Base-by-base conservation (phyloP, 2,888 invertebrate genomes). In the Hypolimnas misippus region DNA sequence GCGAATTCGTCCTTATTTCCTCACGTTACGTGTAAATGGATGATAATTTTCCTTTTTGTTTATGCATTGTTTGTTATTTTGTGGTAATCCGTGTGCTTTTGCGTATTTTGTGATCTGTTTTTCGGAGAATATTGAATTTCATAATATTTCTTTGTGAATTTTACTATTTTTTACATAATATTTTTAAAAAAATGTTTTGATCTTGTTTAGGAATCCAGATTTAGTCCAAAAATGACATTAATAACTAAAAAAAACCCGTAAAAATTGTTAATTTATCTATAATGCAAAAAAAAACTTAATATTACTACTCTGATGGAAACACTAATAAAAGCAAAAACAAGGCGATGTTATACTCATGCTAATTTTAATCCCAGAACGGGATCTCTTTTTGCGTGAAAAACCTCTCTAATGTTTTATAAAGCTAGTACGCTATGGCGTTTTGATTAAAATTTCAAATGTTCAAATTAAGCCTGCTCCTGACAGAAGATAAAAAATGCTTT, bases 21-120 rank as follows among this genome's bases (percentile, higher is more conserved):
- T 63, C 56, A 75, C 79, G 71, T 80, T 63, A 57, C 74, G 71
- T 72, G 69, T 77, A 64, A 70, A 71, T 68, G 70, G 60, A 70
- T 69, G 65, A 71, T 59, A 70, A 57, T 62, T 67, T 65, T 64
- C 56, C 68, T 68, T 14, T 44, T 49, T 57, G 17, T 21, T 16
- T 31, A 57, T 50, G 33, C n/a, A 12, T 61, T 54, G 59, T 63
- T 65, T 10, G 12, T 54, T 19, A 17, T 57, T 54, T 62, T 59
- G 52, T 66, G 60, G 62, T 54, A 64, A 40, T 59, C 17, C 44
- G 53, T 70, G 21, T 62, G 69, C 71, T 70, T 72, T 14, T 62
- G 46, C 51, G 60, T 62, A 50, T 64, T 61, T 62, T 57, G 65
- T 70, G 61, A 58, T 57, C 62, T 65, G 66, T 56, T 62, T 63